A percentile compares a stretch with the other conserved stretches of the same genome.
Conservation (phyloP, 2,888 invertebrate genomes). For the Leucophora obtusa region DNA sequence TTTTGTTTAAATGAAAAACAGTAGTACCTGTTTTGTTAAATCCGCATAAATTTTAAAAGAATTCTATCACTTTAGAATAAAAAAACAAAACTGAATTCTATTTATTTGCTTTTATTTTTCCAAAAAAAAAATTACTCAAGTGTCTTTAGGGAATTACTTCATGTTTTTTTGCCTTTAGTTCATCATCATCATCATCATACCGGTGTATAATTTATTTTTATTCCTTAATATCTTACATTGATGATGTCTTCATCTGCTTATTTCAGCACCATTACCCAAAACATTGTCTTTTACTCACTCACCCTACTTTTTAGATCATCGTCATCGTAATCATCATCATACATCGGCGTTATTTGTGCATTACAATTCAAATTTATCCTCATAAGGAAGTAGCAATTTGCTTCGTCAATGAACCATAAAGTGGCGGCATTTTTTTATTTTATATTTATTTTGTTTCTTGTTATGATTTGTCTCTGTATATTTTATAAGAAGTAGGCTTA, state of each 20-base stretch:
- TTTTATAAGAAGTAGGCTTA: conserved; percentile 44
- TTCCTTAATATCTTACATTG: conserved; percentile 8
- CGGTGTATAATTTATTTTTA: neutral
- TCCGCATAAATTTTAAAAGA: conserved; percentile 53
- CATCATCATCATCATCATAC: conserved; percentile 11
- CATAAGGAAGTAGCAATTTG: conserved; percentile 74
- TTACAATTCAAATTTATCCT: conserved; percentile 64
- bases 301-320: conserved; percentile 33
- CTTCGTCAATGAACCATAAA: conserved; percentile 74
- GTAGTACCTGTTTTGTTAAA: conserved; percentile 49
- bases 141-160: conserved; percentile 62
- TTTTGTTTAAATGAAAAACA: neutral
- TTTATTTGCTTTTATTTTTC: conserved; percentile 11
- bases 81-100: neutral
- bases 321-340: conserved; percentile 61
- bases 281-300: conserved; percentile 29
- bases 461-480: conserved; percentile 15
- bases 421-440: conserved; percentile 63
- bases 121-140: conserved; percentile 43
- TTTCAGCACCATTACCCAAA: conserved; percentile 61
- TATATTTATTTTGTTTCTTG: neutral
- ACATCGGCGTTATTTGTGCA: conserved; percentile 52
- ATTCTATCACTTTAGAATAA: neutral
- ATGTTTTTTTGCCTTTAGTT: neutral
- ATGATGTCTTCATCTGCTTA: conserved; percentile 60